These are phyloP conservation scores for Netelia inedita DNA, from an alignment of 2,888 invertebrate species.

Conservation along the genomic window DNA sequence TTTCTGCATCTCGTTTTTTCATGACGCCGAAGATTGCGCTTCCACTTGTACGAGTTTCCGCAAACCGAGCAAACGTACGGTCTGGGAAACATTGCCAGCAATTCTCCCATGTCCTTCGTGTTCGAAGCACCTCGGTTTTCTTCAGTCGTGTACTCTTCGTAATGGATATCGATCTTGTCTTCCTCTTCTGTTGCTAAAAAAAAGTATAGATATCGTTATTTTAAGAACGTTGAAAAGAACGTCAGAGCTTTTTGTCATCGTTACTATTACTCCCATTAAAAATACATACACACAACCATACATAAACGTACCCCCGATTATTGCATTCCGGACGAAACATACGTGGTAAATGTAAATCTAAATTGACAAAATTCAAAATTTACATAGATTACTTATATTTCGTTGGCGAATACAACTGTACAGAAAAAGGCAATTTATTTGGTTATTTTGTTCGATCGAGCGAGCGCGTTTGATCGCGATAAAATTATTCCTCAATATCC, in stretches of 20 bases:
- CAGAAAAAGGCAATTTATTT: no score
- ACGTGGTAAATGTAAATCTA: not conserved
- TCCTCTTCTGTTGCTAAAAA: no score
- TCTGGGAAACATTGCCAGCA: not conserved
- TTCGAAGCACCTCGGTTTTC: not conserved
- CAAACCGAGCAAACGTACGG: constrained; percentile 74
- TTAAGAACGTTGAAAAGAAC: not conserved
- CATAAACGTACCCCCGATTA: not conserved
- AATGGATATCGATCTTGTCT: no score
- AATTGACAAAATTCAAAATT: not conserved
- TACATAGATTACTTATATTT: not conserved
- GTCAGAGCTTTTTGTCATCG: not conserved
- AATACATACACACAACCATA: not conserved
- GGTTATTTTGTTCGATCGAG: no score
- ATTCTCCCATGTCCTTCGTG: not conserved
- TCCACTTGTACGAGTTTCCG: constrained; percentile 78
- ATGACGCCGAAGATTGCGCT: constrained; percentile 70
- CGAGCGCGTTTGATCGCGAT: no score
- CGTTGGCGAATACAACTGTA: no score
- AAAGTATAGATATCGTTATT: no score
- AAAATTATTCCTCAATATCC: constrained; percentile 20
- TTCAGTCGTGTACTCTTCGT: no score
- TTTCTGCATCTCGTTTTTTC: constrained; percentile 76
- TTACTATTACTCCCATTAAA: not conserved
- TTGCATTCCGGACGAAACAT: not conserved